Conservation (phyloP, 2,797 vertebrate species). For the Pristis pectinata region DNA sequence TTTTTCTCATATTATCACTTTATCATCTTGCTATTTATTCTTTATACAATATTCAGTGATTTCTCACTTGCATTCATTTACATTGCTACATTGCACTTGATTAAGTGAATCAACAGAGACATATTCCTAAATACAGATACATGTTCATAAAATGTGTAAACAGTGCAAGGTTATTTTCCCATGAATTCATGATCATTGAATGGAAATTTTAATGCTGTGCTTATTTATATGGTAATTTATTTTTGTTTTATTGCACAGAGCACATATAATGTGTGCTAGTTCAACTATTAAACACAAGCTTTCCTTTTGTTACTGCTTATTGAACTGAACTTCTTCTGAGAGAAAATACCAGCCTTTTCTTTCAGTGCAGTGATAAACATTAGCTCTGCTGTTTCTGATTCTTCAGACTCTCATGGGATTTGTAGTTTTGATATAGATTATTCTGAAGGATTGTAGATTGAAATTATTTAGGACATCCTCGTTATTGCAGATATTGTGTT, state of each 20-base stretch:
- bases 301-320: neutral
- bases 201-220: neutral
- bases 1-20: neutral
- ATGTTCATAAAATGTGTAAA: neutral
- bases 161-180: neutral
- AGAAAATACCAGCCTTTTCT: neutral
- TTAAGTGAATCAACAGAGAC: neutral
- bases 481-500: neutral
- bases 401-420: neutral
- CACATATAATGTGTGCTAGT: neutral
- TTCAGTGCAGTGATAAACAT: neutral
- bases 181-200: neutral
- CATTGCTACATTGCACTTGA: neutral
- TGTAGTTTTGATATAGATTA: neutral
- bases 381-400: neutral
- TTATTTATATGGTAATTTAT: neutral
- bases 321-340: neutral
- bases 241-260: neutral
- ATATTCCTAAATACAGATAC: too few relatives aligned
- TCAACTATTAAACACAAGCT: neutral
- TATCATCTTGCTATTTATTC: neutral
- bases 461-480: neutral
- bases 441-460: neutral
- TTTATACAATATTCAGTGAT: slow-evolving; percentile 3
- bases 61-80: neutral